A percentile compares a stretch with the other conserved stretches of the same genome.
Evolutionary conservation across 2,888 invertebrate genomes (phyloP).

Genomic region (Mylabris sibirica): DNA sequence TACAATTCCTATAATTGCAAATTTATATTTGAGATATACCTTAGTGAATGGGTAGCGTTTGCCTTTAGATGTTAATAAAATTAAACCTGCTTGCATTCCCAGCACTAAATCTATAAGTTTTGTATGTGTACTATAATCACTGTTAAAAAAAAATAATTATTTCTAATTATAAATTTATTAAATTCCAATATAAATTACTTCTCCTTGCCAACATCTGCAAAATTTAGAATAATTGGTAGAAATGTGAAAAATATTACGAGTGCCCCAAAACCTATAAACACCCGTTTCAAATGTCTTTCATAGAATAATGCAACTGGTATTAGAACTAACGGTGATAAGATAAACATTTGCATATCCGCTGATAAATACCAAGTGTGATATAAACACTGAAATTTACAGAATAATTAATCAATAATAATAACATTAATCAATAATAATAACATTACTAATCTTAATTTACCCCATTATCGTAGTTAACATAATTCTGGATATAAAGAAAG

Average conservation of each 20-base stretch:
- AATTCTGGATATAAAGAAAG: slow-evolving; percentile 60
- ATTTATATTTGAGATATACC: too few relatives aligned
- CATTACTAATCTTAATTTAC: too few relatives aligned
- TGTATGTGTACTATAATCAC: slow-evolving; percentile 29
- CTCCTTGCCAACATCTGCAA: slow-evolving; percentile 21
- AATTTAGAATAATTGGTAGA: slow-evolving; percentile 21
- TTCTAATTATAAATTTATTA: neutral
- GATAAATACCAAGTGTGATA: slow-evolving; percentile 56
- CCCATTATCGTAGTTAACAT: slow-evolving; percentile 44
- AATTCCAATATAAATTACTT: slow-evolving; percentile 15
- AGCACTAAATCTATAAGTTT: slow-evolving; percentile 24
- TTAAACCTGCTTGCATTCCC: slow-evolving; percentile 22
- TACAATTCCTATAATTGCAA: too few relatives aligned
- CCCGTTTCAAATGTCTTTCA: slow-evolving; percentile 35
- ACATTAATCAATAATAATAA: neutral
- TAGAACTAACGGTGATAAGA: slow-evolving; percentile 53
- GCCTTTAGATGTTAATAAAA: slow-evolving; percentile 21
- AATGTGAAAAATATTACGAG: slow-evolving; percentile 17
- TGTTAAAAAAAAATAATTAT: slow-evolving; percentile 8
- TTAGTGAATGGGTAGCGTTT: slow-evolving; percentile 26
- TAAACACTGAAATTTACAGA: slow-evolving; percentile 47
- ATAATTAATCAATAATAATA: slow-evolving; percentile 27
- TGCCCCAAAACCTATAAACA: slow-evolving; percentile 35
- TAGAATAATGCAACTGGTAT: slow-evolving; percentile 45
- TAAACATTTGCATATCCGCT: slow-evolving; percentile 57